A percentile compares a stretch with the other conserved stretches of the same genome.
Conservation (phyloP, 2,888 invertebrate genomes). For the Gastrophysa polygoni region DNA sequence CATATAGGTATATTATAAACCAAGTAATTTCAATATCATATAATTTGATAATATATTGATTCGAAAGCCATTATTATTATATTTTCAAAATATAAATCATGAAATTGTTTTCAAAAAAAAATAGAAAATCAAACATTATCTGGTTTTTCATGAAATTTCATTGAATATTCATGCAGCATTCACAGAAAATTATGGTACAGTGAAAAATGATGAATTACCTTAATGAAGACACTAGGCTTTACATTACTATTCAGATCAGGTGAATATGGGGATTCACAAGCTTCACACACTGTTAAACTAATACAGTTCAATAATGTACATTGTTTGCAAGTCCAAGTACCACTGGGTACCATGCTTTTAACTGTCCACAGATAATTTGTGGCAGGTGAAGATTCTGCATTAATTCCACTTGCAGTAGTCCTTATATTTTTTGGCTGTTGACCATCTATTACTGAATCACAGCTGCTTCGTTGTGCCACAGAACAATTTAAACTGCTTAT, state of each 20-base stretch:
- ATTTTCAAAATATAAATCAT: not conserved
- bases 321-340: slow-evolving; percentile 72
- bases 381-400: slow-evolving; percentile 44
- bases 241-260: slow-evolving; percentile 57
- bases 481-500: slow-evolving; percentile 56
- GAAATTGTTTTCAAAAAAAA: too few species aligned
- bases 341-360: slow-evolving; percentile 45
- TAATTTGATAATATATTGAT: too few species aligned
- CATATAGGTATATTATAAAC: too few species aligned
- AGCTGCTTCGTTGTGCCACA: slow-evolving; percentile 49
- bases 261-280: slow-evolving; percentile 71
- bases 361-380: slow-evolving; percentile 52
- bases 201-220: slow-evolving; percentile 45
- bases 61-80: too few species aligned
- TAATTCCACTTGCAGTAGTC: slow-evolving; percentile 57
- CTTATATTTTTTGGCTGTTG: slow-evolving; percentile 51
- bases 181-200: not conserved
- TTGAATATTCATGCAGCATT: not conserved
- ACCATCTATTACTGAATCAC: slow-evolving; percentile 48
- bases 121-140: not conserved
- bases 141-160: not conserved
- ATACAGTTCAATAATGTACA: slow-evolving; percentile 78
- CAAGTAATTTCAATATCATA: too few species aligned
- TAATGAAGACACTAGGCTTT: slow-evolving; percentile 58
- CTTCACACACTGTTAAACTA: slow-evolving; percentile 71